Evolutionary conservation across 2,113 vertebrate genomes (phyloP).

Genomic region (Glareola pratincola): DNA sequence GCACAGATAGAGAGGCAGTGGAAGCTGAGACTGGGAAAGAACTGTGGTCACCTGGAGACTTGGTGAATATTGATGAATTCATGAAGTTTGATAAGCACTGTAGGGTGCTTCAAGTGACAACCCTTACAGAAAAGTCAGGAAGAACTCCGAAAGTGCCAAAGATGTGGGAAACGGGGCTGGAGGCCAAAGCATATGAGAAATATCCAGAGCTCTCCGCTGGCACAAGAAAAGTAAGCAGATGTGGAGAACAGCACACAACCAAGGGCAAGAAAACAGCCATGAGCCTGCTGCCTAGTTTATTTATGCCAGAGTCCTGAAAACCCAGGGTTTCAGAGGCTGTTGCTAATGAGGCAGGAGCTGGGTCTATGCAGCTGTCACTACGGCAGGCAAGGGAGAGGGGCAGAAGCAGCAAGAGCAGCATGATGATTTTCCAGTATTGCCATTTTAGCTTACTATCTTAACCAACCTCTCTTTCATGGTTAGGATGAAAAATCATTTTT

Average conservation of each 20-base stretch:
- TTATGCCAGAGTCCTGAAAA: constrained; percentile 40
- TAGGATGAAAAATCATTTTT: background rate
- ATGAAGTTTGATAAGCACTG: background rate
- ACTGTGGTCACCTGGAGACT: background rate
- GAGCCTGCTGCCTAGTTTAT: constrained; percentile 23
- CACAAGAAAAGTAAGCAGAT: constrained; percentile 22
- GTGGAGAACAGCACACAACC: background rate
- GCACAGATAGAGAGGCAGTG: background rate
- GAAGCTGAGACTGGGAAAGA: background rate
- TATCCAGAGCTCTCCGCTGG: background rate
- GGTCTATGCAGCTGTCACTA: background rate
- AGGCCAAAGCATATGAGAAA: background rate
- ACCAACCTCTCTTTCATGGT: background rate
- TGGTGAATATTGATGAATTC: background rate
- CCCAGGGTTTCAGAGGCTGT: background rate
- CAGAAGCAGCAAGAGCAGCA: background rate
- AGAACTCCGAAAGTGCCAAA: background rate
- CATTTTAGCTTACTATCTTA: background rate
- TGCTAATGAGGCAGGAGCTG: constrained; percentile 33
- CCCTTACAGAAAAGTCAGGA: background rate
- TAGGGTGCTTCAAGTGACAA: background rate
- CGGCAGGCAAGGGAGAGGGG: background rate
- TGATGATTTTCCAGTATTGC: accelerated
- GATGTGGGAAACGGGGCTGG: accelerated
- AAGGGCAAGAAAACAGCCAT: constrained; percentile 25